Evolutionary conservation across 2,888 invertebrate genomes (phyloP), one percentile per base, ranked within the genome.

Genomic region (Gastrophysa polygoni): DNA sequence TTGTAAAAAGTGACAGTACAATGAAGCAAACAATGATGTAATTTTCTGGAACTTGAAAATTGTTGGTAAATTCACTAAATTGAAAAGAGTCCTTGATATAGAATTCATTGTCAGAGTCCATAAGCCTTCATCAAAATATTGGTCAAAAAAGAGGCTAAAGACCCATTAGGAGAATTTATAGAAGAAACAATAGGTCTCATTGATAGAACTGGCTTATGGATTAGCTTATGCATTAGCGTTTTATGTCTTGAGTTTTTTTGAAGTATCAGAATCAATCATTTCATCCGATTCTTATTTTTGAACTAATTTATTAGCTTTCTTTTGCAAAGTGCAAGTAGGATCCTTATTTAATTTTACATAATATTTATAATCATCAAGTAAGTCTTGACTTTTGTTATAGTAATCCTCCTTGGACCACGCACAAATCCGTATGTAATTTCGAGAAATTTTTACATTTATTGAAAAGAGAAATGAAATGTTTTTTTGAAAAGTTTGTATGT

Each of bases 391-490:
- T 48, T 48, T 54, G n/a, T 49, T 7, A 4, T 34, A 4, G 34
- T 64, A 66, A 8, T 64, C 59, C 17, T 59, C 11, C 34, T 54
- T 61, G 11, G 47, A 29, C 43, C 5, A 65, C 11, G 16, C 46
- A 51, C 16, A 65, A 17, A 4, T 64, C 48, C 10, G 56, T 16
- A 47, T 64, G 18, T 1, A 16, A 16, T 58, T 61, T 64, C 6
- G 56, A 32, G 46, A 64, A 64, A 21, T n/a, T 20, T 56, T 56
- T 57, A 2, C 48, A 32, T 50, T 48, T 14, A n/a, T 29, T 43
- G 28, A 48, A 47, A 44, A 46, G 48, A 20, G 21, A 51, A n/a
- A 43, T 16, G 24, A 57, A 38, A 57, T 1, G 48, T 11, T 16
- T 14, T 8, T 32, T 50, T 10, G 32, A n/a, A 10, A 20, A 50